phyloP scores from a whole-genome alignment of 2,113 vertebrate species.

The Zapornia atra region DNA sequence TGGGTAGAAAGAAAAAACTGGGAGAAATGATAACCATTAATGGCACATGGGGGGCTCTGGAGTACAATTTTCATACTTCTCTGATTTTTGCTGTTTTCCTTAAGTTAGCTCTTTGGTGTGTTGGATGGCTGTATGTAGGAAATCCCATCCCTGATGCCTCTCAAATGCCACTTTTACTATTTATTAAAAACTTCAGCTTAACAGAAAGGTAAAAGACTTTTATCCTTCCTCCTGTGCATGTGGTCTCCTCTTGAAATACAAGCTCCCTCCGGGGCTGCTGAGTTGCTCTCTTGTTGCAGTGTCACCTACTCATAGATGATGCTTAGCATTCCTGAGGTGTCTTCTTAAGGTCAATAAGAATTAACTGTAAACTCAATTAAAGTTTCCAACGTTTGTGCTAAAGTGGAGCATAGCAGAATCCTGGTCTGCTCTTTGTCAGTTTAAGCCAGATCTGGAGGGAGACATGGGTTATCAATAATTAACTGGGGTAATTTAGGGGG shows the following conservation, averaged over 20 bases:
- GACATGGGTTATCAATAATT: slow-evolving; percentile 58
- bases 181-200: background rate
- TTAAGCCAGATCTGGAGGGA: background rate
- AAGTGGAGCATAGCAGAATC: background rate
- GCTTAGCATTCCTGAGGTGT: background rate
- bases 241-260: background rate
- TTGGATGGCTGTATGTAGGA: rapidly evolving
- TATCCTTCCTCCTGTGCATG: background rate
- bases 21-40: background rate
- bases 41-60: background rate
- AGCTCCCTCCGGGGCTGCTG: background rate
- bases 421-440: background rate
- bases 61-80: background rate
- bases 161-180: background rate
- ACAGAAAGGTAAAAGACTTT: background rate
- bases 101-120: background rate
- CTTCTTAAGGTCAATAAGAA: slow-evolving; percentile 35
- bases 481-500: slow-evolving; percentile 38
- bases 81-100: background rate
- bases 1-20: background rate
- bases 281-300: background rate
- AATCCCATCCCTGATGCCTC: background rate
- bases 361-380: slow-evolving; percentile 49
- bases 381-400: background rate
- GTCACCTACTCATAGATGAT: background rate